Evolutionary conservation across 2,888 invertebrate species (phyloP), one percentile per base, ranked within the genome.

Genomic region (Drosophila leonis): DNA sequence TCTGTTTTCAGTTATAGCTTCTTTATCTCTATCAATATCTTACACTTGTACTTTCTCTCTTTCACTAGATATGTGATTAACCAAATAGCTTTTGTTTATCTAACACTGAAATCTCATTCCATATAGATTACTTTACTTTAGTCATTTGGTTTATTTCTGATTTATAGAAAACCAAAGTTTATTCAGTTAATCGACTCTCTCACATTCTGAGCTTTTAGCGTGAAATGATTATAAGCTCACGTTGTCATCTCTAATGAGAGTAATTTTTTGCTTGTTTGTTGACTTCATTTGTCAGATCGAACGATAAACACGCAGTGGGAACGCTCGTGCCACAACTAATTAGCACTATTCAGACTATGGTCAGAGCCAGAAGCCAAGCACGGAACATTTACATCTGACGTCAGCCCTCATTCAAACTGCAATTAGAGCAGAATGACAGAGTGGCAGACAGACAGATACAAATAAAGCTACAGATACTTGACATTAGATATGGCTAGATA

Each of bases 241-340:
- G 46, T 12, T 29, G n/a, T 48, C 85, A 67, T 61, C 68, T 41
- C 77, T 63, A 72, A 27, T 9, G 35, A 20, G 9, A 56, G 18
- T n/a, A 20, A 24, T 55, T 42, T 54, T 37, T 42, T 37, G 15
- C 29, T 49, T 10, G 18, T 54, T 52, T 56, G 24, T 29, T 27
- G 41, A 33, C 56, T 56, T 44, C 20, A 33, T 29, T 55, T 59
- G 41, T 37, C 56, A 46, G 79, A 77, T 77, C 63, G 35, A 46
- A 41, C 20, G 79, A 75, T 78, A 77, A 78, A 63, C 70, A 67
- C 66, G 80, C 73, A 65, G 48, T 55, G 55, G 48, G 54, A 46
- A 64, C 48, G 48, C 65, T 66, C 66, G 62, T 81, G 82, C 85
- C 88, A 79, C 55, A 82, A 65, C 71, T 85, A 83, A 83, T 83